Conservation (phyloP, 2,113 vertebrate species). For the Eptesicus fuscus region DNA sequence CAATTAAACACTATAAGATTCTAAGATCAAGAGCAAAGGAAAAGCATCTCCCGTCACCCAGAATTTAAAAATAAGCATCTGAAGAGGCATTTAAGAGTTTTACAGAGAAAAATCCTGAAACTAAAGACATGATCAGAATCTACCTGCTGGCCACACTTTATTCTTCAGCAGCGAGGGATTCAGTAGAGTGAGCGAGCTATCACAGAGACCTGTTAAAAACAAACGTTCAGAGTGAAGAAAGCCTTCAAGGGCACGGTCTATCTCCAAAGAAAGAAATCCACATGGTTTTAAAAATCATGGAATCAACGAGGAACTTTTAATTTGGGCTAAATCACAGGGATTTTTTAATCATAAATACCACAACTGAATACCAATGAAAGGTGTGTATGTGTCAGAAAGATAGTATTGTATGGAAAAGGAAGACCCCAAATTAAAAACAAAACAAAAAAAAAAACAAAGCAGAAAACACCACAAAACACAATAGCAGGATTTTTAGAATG, state of each 20-base stretch:
- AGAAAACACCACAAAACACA: background rate
- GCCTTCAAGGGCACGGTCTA: background rate
- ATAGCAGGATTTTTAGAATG: background rate
- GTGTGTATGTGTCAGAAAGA: background rate
- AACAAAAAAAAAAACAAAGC: background rate
- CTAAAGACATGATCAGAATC: background rate
- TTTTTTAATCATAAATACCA: background rate
- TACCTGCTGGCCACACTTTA: too few species aligned
- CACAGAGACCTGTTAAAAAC: background rate
- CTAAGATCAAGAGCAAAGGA: background rate
- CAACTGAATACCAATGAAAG: background rate
- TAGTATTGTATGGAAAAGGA: background rate
- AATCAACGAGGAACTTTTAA: background rate
- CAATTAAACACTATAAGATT: background rate
- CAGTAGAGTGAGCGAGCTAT: background rate
- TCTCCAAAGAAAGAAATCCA: background rate
- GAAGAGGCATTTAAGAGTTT: background rate
- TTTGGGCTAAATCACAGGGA: background rate
- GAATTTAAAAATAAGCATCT: background rate
- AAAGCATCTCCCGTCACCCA: background rate
- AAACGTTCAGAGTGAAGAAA: background rate
- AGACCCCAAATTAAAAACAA: background rate
- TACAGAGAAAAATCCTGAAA: background rate
- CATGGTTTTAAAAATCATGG: background rate
- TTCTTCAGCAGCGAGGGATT: background rate